A percentile compares a stretch with the other conserved stretches of the same genome.
Conservation (phyloP, 2,888 invertebrate genomes). For the Eupithecia subfuscata region DNA sequence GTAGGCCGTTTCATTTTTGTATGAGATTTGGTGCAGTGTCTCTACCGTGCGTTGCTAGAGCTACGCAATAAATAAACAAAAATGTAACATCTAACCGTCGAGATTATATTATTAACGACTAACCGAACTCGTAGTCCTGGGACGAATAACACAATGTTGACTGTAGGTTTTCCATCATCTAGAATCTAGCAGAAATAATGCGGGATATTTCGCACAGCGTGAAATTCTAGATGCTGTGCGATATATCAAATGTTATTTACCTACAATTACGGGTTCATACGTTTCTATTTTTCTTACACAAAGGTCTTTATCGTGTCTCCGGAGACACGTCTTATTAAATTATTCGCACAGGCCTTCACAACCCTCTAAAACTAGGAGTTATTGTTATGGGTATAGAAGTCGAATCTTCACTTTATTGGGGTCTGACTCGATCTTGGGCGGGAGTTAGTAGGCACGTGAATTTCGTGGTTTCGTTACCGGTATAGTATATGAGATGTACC, state of each 20-base stretch:
- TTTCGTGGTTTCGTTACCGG: conserved; percentile 6
- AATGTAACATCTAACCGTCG: no score
- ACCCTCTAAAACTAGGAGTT: conserved; percentile 44
- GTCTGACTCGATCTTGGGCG: conserved; percentile 31
- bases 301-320: conserved; percentile 9
- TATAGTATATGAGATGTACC: background rate
- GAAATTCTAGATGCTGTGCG: no score
- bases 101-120: background rate
- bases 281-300: background rate
- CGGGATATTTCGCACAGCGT: no score
- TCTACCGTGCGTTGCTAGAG: background rate
- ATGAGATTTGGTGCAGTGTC: background rate
- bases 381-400: conserved; percentile 46
- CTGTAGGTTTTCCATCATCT: no score
- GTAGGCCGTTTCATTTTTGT: background rate
- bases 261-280: background rate
- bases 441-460: conserved; percentile 17
- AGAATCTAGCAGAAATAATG: no score
- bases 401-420: conserved; percentile 45
- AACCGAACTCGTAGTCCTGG: background rate
- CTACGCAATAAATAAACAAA: no score
- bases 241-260: no score
- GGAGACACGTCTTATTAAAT: conserved; percentile 50
- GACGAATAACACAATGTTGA: background rate
- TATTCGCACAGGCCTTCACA: conserved; percentile 51